These are phyloP conservation scores for Limnephilus auricula DNA, from an alignment of 2,888 invertebrate species.

Conservation along the genomic window DNA sequence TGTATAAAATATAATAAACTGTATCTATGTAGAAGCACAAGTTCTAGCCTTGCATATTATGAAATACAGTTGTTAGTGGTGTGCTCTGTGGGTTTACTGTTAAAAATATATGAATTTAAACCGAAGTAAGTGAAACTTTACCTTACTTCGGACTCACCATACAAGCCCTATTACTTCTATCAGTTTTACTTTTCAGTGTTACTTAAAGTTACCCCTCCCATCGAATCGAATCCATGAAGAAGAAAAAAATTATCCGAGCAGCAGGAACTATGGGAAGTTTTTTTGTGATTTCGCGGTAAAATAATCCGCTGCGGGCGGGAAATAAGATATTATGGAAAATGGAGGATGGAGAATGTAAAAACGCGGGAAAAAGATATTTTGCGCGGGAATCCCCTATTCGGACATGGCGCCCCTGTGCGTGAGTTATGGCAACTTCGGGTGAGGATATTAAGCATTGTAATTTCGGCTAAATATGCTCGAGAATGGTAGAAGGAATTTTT, in stretches of 20 bases:
- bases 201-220: not conserved
- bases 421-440: constrained; percentile 48
- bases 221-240: constrained; percentile 2
- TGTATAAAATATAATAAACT: no score
- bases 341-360: constrained; percentile 28
- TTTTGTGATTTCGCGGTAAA: not conserved
- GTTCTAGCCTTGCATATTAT: no score
- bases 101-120: no score
- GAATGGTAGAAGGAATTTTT: constrained; percentile 55
- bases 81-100: no score
- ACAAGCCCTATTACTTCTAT: no score
- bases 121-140: no score
- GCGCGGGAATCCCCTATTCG: constrained; percentile 19
- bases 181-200: no score
- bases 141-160: no score
- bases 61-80: no score
- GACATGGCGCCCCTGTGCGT: constrained; percentile 28
- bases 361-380: constrained; percentile 31
- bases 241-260: constrained; percentile 2
- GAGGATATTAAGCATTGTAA: constrained; percentile 50
- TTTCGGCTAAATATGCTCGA: constrained; percentile 54
- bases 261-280: not conserved
- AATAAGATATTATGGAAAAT: constrained; percentile 3
- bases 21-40: no score
- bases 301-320: constrained; percentile 16